Evolutionary conservation across 2,113 vertebrate species (phyloP), one percentile per base, ranked within the genome.

Genomic region (Muntiacus muntjak): DNA sequence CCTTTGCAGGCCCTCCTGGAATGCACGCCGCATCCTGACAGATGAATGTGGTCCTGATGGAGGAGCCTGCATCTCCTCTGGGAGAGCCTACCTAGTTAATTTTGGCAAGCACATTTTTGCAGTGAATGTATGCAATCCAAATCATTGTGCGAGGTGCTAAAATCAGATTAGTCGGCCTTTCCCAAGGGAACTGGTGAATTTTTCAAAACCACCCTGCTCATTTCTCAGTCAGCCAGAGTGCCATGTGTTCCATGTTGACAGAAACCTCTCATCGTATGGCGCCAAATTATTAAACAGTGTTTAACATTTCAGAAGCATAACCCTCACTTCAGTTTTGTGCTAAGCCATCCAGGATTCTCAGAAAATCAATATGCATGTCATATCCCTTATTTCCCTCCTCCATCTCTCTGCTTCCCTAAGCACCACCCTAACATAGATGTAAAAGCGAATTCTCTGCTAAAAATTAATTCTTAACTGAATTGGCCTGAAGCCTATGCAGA

Each of bases 221-320:
- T 83, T 98, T 95, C 95, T 91, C 76, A 92, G 95, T 90, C 92
- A 97, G 67, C 92, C 96, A 78, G 89, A 96, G 30, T 57, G 67
- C 89, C 57, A 52, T 3, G 0, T n/a, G 81, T 52, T 88, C 12
- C 0, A 0, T 86, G 81, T 89, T 89, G 97, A 97, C 85, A 95
- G 95, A 96, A 93, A 76, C n/a, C 93, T 67, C 82, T 78, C 87
- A 43, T 92, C 10, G 1, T 14, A 57, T 36, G 25, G 40, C 40
- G 57, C 62, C 96, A 95, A 96, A 91, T 92, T 94, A 97, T 97
- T 97, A 96, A 97, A 91, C 96, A 92, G 89, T 90, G 47, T 85
- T 93, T 96, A 98, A 84, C 82, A 79, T 92, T 97, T 97, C 87
- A 97, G 95, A 97, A 95, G 96, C 79, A n/a, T 36, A 52, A 0